Evolutionary conservation across 1,140 invertebrate genomes (phyloP).

Genomic region (Musca domestica): DNA sequence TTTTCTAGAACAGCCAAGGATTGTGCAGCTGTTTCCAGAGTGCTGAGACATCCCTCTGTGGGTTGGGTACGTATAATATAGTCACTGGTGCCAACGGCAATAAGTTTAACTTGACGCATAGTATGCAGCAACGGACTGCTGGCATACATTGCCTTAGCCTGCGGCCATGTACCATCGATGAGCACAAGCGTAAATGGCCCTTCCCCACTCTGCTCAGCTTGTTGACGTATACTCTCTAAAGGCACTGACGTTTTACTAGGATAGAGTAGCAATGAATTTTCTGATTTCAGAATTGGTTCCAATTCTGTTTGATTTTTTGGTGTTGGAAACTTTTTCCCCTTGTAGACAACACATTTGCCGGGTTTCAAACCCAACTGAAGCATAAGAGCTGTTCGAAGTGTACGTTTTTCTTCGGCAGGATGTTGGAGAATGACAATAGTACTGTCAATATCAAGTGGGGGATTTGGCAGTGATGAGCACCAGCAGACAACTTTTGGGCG

Average conservation of each 20-base stretch:
- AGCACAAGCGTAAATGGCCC: constrained; percentile 75
- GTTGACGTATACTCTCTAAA: constrained; percentile 50
- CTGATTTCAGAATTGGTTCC: constrained; percentile 64
- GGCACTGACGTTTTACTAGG: constrained; percentile 69
- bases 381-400: constrained; percentile 86
- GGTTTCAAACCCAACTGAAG: constrained; percentile 69
- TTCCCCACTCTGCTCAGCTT: constrained; percentile 57
- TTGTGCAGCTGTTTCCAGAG: constrained; percentile 84
- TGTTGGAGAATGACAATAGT: constrained; percentile 84
- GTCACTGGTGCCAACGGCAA: constrained; percentile 69
- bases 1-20: constrained; percentile 76
- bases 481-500: constrained; percentile 85
- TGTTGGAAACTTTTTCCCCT: constrained; percentile 81
- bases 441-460: constrained; percentile 65
- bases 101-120: constrained; percentile 74
- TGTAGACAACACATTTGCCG: constrained; percentile 74
- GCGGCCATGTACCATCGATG: constrained; percentile 92
- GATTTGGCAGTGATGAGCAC: constrained; percentile 76
- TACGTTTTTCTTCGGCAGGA: constrained; percentile 87
- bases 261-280: constrained; percentile 78
- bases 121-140: constrained; percentile 67
- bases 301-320: constrained; percentile 65
- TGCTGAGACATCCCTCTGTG: constrained; percentile 86
- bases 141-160: constrained; percentile 84
- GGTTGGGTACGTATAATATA: constrained; percentile 93